phyloP scores from a whole-genome alignment of 2,888 invertebrate genomes.

The Folsomia candida region DNA sequence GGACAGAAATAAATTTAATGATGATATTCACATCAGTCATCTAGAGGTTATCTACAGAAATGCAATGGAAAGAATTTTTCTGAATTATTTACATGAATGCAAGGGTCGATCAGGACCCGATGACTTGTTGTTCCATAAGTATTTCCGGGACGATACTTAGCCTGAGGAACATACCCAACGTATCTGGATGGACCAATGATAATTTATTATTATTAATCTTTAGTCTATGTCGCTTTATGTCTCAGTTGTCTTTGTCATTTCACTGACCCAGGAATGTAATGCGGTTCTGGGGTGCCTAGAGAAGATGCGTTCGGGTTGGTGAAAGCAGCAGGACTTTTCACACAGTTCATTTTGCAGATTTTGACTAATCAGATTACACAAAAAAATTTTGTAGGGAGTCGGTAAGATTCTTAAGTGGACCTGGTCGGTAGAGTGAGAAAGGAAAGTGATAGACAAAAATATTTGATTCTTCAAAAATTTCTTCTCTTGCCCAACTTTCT shows the following conservation, averaged over 20 bases:
- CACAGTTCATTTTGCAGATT: slow-evolving; percentile 32
- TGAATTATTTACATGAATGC: slow-evolving; percentile 39
- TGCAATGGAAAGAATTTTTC: no score
- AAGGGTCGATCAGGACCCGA: slow-evolving; percentile 45
- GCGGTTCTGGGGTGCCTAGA: slow-evolving; percentile 44
- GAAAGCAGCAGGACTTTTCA: slow-evolving; percentile 30
- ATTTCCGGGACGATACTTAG: slow-evolving; percentile 43
- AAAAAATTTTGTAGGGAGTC: background rate
- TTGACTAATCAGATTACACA: no score
- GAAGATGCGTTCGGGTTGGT: slow-evolving; percentile 22
- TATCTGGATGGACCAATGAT: slow-evolving; percentile 17
- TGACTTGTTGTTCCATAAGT: slow-evolving; percentile 47
- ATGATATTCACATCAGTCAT: no score
- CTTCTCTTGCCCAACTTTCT: no score
- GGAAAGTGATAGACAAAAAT: background rate
- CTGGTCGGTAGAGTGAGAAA: background rate
- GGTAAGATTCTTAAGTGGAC: background rate
- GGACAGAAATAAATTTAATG: no score
- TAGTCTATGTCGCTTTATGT: background rate
- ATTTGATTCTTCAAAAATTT: background rate
- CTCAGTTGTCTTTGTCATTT: background rate
- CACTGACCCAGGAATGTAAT: slow-evolving; percentile 43
- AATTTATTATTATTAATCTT: background rate
- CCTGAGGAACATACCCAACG: slow-evolving; percentile 45
- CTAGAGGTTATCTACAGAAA: no score